Evolutionary conservation across 2,797 vertebrate genomes (phyloP).

Genomic region (Iguana delicatissima): DNA sequence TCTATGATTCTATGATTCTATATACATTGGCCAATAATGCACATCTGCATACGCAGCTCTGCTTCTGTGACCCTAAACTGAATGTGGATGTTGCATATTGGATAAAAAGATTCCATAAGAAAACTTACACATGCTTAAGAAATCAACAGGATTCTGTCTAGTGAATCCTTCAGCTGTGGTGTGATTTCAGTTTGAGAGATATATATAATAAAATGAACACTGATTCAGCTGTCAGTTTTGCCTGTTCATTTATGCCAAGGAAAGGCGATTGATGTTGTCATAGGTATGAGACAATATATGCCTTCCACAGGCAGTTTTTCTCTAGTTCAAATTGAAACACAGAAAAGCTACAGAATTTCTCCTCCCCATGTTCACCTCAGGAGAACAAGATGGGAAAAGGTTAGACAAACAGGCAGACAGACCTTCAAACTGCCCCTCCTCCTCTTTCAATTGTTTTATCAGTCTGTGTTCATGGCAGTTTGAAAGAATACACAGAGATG

Average conservation of each 20-base stretch:
- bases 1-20: too few species aligned
- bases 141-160: too few species aligned
- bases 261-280: not conserved
- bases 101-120: too few species aligned
- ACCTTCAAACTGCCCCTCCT: not conserved
- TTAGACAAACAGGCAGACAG: not conserved
- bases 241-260: not conserved
- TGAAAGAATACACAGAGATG: not conserved
- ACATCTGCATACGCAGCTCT: too few species aligned
- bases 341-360: not conserved
- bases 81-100: too few species aligned
- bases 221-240: not conserved
- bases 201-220: not conserved
- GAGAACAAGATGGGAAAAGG: not conserved
- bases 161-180: not conserved
- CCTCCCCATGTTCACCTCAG: not conserved
- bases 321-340: not conserved
- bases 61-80: too few species aligned
- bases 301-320: not conserved
- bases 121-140: too few species aligned
- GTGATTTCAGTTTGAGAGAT: not conserved
- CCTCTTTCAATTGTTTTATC: not conserved
- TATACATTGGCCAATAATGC: too few species aligned
- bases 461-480: not conserved
- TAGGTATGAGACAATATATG: not conserved